Evolutionary conservation across 2,113 vertebrate species (phyloP).

Genomic region (Chlamydotis undulata): DNA sequence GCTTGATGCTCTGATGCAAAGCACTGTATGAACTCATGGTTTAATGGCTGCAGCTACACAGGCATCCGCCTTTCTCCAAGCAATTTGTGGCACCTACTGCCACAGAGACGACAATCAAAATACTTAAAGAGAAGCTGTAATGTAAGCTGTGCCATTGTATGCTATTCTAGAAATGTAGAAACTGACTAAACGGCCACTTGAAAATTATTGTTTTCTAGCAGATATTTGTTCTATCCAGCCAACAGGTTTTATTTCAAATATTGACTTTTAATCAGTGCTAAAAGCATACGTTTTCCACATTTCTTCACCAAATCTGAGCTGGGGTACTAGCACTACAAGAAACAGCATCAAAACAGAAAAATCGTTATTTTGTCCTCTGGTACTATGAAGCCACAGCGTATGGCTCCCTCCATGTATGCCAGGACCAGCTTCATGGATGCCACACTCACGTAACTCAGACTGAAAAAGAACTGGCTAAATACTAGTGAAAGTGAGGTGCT

Average conservation of each 20-base stretch:
- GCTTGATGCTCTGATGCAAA: rapidly evolving
- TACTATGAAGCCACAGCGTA: not conserved
- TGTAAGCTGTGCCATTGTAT: not conserved
- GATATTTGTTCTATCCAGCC: not conserved
- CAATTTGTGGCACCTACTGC: not conserved
- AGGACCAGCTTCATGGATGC: not conserved
- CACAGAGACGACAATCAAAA: not conserved
- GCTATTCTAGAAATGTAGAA: not conserved
- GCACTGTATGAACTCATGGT: not conserved
- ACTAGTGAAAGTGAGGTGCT: not conserved
- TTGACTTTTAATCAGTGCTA: not conserved
- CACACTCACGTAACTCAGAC: not conserved
- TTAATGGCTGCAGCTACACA: not conserved
- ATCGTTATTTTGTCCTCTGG: not conserved
- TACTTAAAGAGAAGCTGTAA: not conserved
- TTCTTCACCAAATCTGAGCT: not conserved
- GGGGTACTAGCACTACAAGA: not conserved
- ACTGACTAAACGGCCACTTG: not conserved
- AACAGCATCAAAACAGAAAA: not conserved
- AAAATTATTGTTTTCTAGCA: not conserved
- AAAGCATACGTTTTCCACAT: not conserved
- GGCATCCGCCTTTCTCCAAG: not conserved
- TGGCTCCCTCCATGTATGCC: not conserved
- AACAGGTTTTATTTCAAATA: not conserved
- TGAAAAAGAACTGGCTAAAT: not conserved